These are phyloP conservation scores for Papilio protenor DNA, from an alignment of 2,888 invertebrate species.

Conservation along the genomic window DNA sequence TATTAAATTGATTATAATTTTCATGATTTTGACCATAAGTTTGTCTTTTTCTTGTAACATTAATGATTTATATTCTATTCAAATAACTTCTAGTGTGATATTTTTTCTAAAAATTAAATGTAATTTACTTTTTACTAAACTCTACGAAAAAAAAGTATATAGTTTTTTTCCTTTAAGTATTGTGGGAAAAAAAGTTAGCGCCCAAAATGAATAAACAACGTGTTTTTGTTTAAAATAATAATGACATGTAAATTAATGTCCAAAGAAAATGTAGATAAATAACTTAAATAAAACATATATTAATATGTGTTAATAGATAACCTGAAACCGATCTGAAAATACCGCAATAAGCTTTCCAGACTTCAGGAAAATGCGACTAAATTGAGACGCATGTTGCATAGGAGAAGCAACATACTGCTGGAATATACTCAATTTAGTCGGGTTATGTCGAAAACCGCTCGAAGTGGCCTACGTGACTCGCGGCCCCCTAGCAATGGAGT, in stretches of 20 bases:
- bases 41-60: too few relatives aligned
- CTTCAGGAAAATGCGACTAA: constrained; percentile 50
- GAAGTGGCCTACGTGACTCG: constrained; percentile 83
- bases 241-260: neutral
- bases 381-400: constrained; percentile 46
- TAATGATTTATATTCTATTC: too few relatives aligned
- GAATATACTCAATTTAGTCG: constrained; percentile 60
- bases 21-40: too few relatives aligned
- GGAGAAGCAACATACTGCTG: constrained; percentile 23
- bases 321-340: constrained; percentile 37
- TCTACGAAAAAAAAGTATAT: too few relatives aligned
- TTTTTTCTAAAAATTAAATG: too few relatives aligned
- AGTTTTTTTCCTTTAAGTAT: neutral
- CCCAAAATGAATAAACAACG: neutral
- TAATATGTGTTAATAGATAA: constrained; percentile 37
- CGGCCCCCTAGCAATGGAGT: constrained; percentile 76
- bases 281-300: constrained; percentile 8
- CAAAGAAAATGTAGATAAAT: neutral
- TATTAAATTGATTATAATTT: too few relatives aligned
- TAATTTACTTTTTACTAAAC: too few relatives aligned
- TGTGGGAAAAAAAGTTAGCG: neutral
- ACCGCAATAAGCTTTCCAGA: constrained; percentile 41
- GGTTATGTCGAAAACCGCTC: constrained; percentile 57
- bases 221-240: neutral
- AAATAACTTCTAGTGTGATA: too few relatives aligned